Evolutionary conservation across 2,113 vertebrate species (phyloP).

Genomic region (Stegastes partitus): DNA sequence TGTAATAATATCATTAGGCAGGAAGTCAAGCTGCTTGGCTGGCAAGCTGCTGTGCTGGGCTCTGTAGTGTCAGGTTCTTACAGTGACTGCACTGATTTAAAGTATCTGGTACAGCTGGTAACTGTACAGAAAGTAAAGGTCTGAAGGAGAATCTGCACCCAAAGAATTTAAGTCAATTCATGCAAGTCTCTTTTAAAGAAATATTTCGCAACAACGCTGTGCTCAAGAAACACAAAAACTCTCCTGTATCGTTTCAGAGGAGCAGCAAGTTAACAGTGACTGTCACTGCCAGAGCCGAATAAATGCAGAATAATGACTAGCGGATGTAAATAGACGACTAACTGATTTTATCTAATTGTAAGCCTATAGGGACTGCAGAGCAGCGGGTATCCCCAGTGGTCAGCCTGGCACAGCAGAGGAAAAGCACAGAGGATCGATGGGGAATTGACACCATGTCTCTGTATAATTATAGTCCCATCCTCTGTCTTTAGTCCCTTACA

Average conservation of each 20-base stretch:
- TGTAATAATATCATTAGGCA: not conserved
- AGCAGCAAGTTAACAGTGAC: not conserved
- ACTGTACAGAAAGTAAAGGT: not conserved
- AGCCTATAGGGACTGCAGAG: conserved; percentile 24
- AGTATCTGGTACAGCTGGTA: not conserved
- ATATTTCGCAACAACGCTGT: not conserved
- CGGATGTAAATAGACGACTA: conserved; percentile 16
- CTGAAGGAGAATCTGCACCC: not conserved
- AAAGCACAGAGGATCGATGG: conserved; percentile 59
- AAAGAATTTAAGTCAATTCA: not conserved
- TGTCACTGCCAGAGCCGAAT: conserved; percentile 16
- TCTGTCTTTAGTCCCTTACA: conserved; percentile 37
- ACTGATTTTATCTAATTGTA: conserved; percentile 44
- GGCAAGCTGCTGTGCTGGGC: not conserved
- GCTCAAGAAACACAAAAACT: conserved; percentile 4
- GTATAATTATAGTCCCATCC: conserved; percentile 56
- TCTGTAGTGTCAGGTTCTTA: conserved; percentile 11
- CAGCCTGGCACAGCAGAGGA: conserved; percentile 24
- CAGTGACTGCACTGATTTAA: not conserved
- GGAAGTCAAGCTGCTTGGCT: conserved; percentile 14
- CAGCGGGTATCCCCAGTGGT: conserved; percentile 9
- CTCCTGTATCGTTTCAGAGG: not conserved
- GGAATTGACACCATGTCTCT: conserved; percentile 62
- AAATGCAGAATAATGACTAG: conserved; percentile 35
- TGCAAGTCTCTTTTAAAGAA: not conserved